Conservation (phyloP, 1,140 invertebrate genomes). For the Camponotus floridanus region DNA sequence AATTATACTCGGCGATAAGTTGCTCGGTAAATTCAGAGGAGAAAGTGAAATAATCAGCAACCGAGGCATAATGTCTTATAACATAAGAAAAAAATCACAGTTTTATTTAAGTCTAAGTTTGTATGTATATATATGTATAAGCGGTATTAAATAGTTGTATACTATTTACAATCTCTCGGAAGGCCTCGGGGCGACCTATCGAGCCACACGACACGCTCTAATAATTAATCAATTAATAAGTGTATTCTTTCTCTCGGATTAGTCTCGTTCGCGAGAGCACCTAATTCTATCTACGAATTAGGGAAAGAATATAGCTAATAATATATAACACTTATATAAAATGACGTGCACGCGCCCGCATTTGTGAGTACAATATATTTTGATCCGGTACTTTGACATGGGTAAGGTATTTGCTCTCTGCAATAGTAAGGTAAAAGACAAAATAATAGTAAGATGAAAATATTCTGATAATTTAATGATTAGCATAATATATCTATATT, state of each 20-base stretch:
- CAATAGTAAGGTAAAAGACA: constrained; percentile 48
- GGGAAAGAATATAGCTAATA: constrained; percentile 47
- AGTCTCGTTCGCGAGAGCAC: neutral
- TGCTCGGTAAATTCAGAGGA: constrained; percentile 8
- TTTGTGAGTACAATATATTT: constrained; percentile 48
- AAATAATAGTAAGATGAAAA: constrained; percentile 32
- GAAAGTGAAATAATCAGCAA: constrained; percentile 31
- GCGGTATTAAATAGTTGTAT: constrained; percentile 55
- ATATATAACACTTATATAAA: constrained; percentile 50
- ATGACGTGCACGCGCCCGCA: constrained; percentile 11
- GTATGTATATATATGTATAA: constrained; percentile 36
- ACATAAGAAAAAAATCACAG: constrained; percentile 60
- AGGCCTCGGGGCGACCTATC: constrained; percentile 37
- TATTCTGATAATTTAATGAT: too few species aligned
- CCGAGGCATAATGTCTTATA: constrained; percentile 20
- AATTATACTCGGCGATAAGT: constrained; percentile 17
- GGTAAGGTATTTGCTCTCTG: constrained; percentile 24
- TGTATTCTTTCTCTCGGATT: constrained; percentile 19
- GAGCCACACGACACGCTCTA: constrained; percentile 39
- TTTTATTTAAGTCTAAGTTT: constrained; percentile 54
- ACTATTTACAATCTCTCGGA: constrained; percentile 54
- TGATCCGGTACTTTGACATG: constrained; percentile 60
- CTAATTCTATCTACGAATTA: neutral
- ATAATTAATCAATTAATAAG: constrained; percentile 54
- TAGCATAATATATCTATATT: too few species aligned